Evolutionary conservation across 2,797 vertebrate species (phyloP), one percentile per base, ranked within the genome.

Genomic region (Alcedo quadribrachys): DNA sequence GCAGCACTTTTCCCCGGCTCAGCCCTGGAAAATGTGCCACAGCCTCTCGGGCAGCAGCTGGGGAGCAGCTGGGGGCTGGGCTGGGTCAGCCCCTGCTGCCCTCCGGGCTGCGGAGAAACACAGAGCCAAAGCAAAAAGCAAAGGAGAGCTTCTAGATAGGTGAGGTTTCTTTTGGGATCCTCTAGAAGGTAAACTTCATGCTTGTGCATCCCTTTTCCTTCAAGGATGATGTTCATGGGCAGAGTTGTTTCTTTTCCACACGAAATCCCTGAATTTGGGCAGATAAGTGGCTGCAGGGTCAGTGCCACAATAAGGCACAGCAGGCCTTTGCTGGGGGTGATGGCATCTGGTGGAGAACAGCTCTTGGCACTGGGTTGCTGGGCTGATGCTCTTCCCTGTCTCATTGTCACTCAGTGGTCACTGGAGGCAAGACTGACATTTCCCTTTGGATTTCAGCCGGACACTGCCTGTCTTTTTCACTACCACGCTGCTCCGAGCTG

Each of bases 21-120:
- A 85, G 63, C 53, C 86, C 42, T 77, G 87, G 91, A 76, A 96
- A 94, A 73, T 25, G 62, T 90, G 93, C 60, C 74, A 53, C 86
- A 81, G 18, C 46, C 55, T 73, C 35, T 66, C 5, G 8, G 75
- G 85, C 54, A 67, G 96, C 97, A 97, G 96, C 97, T 98, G 97
- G 95, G 87, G 55, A 89, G 68, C 92, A 82, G 73, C 67, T 76
- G 74, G 67, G 48, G 5, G 21, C 37, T 20, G 69, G 69, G 75
- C 22, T 28, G 82, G 60, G 37, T 65, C 22, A 63, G 35, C 4
- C 2, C 66, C 16, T 5, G 20, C 20, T 8, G 7, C n/a, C 58
- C 24, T 54, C 58, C 1, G 1, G 0, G 4, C 67, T 43, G 53
- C 81, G 48, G 27, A 12, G 28, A 43, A 42, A 57, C 35, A 57